These are phyloP conservation scores for Melopsittacus undulatus DNA, from an alignment of 2,797 vertebrate species.

Conservation along the genomic window DNA sequence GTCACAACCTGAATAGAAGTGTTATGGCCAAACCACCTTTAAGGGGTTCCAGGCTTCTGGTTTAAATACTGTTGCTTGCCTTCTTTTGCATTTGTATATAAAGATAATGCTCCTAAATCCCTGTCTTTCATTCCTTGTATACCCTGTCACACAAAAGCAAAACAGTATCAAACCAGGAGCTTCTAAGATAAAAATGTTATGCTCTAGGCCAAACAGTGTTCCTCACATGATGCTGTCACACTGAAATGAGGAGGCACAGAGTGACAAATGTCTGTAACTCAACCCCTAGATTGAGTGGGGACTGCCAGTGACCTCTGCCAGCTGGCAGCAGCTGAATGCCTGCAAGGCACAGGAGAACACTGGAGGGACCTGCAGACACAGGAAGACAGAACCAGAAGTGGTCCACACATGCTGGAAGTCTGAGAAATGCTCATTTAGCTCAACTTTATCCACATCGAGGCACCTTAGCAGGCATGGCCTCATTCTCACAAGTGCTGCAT, in stretches of 20 bases:
- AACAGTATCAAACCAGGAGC: background rate
- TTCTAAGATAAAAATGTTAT: background rate
- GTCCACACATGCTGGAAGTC: background rate
- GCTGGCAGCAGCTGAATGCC: background rate
- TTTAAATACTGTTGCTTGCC: background rate
- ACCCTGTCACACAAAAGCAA: background rate
- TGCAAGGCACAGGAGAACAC: background rate
- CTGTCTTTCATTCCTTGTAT: background rate
- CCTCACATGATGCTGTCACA: background rate
- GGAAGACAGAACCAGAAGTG: background rate
- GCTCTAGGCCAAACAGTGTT: background rate
- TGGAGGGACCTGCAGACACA: background rate
- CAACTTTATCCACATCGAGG: background rate
- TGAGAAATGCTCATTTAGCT: background rate
- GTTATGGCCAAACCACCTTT: background rate
- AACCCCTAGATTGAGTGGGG: rapidly evolving
- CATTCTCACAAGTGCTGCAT: background rate
- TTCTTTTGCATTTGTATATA: background rate
- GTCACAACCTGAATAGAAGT: slow-evolving; percentile 1
- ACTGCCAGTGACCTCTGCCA: background rate
- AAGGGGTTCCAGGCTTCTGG: background rate
- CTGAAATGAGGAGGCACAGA: background rate
- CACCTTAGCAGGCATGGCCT: background rate
- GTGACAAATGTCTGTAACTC: background rate
- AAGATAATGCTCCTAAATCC: background rate